Percentiles rank a stretch among this genome's conserved stretches.
phyloP scores from a whole-genome alignment of 2,797 vertebrate species.

The Peromyscus aztecus region DNA sequence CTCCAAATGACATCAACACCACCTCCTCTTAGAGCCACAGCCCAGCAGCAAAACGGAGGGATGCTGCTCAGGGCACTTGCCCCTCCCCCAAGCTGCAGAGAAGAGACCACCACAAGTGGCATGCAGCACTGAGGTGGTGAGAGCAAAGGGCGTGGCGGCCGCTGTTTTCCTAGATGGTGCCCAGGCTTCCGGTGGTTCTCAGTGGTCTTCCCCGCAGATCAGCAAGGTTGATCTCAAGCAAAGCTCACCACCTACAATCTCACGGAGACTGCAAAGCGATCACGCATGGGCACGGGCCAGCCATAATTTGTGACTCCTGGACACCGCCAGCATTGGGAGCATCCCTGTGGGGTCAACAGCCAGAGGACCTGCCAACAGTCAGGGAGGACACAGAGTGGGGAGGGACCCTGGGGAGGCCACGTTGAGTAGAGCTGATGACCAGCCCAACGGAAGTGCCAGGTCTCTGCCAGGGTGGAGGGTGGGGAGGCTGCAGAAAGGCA shows the following conservation, averaged over 20 bases:
- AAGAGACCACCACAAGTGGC: accelerated
- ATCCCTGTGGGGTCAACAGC: background rate
- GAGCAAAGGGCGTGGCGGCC: accelerated
- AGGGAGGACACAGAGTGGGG: background rate
- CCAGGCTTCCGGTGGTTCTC: background rate
- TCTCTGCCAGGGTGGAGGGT: background rate
- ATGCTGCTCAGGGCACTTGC: background rate
- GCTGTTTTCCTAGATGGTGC: background rate
- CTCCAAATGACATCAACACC: background rate
- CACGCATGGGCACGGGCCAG: accelerated
- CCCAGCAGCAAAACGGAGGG: background rate
- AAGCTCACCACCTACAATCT: accelerated
- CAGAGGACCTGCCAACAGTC: background rate
- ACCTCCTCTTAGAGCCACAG: background rate
- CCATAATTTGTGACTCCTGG: background rate
- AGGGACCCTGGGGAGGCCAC: background rate
- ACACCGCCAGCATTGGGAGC: too few relatives aligned
- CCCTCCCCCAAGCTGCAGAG: background rate
- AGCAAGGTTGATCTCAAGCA: background rate
- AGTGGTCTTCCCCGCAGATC: background rate
- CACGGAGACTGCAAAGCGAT: background rate
- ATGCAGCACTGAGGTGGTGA: accelerated
- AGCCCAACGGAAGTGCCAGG: slow-evolving; percentile 18
- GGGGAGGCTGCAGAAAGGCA: background rate
- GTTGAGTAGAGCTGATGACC: too few relatives aligned